Evolutionary conservation across 92 coral and sea anemone genomes (phyloP).

Genomic region (Anthopleura xanthogrammica): DNA sequence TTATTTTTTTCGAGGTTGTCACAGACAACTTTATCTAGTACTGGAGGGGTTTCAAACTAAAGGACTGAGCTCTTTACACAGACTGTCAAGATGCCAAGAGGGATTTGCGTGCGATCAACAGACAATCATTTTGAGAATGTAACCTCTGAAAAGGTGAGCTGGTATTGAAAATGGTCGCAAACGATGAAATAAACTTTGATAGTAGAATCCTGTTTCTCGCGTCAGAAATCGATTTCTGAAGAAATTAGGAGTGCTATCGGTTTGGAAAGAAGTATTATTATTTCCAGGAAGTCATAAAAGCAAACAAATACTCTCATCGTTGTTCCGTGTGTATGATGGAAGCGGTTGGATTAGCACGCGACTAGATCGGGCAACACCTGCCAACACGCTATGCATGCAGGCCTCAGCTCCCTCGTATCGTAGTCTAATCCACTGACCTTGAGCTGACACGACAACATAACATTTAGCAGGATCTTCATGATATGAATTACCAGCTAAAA

Average conservation of each 20-base stretch:
- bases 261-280: background rate
- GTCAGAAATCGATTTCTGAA: background rate
- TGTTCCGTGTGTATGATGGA: background rate
- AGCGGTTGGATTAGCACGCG: background rate
- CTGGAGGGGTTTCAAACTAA: too few relatives aligned
- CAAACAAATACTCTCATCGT: background rate
- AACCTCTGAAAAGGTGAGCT: background rate
- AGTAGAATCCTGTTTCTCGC: background rate
- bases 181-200: background rate
- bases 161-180: background rate
- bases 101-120: background rate
- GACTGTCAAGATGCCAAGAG: conserved; percentile 8
- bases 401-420: background rate
- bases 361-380: background rate
- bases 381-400: background rate
- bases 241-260: background rate
- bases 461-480: background rate
- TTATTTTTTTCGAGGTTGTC: too few relatives aligned
- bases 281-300: background rate
- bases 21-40: too few relatives aligned
- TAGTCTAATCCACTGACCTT: background rate
- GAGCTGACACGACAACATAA: background rate
- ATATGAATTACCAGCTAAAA: background rate
- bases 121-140: conserved; percentile 11
- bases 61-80: background rate